Percentiles rank a stretch among this genome's conserved stretches.
phyloP scores from a whole-genome alignment of 2,113 vertebrate species.

The Bubalus kerabau region DNA sequence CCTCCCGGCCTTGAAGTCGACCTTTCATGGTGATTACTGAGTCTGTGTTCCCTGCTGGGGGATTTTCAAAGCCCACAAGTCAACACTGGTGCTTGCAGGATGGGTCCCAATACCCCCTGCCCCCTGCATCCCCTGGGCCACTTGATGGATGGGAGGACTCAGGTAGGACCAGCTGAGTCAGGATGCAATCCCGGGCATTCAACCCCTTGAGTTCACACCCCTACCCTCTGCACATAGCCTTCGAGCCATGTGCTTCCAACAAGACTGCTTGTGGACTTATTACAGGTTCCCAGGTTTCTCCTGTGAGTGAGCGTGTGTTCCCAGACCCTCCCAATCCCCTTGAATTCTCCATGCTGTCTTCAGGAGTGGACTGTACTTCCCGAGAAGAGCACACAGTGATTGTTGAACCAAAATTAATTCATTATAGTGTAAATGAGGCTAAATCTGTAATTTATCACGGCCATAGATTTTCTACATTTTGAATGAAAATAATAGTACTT shows the following conservation, averaged over 20 bases:
- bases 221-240: too few species aligned
- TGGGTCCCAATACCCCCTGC: neutral
- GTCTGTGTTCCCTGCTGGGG: too few species aligned
- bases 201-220: neutral
- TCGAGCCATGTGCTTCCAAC: rapidly evolving
- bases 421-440: neutral
- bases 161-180: neutral
- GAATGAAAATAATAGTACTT: neutral
- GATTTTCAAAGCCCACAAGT: neutral
- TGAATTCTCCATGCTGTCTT: neutral
- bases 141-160: neutral
- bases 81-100: rapidly evolving
- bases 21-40: neutral
- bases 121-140: neutral
- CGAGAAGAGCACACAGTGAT: neutral
- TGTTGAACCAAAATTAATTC: neutral
- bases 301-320: neutral
- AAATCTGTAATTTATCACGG: neutral
- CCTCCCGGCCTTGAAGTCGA: neutral
- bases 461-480: neutral
- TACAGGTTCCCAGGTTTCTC: neutral
- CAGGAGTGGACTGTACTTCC: neutral
- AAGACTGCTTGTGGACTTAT: rapidly evolving
- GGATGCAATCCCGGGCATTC: rapidly evolving
- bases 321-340: neutral